phyloP scores from a whole-genome alignment of 2,888 invertebrate genomes.

The Tridacna crocea region DNA sequence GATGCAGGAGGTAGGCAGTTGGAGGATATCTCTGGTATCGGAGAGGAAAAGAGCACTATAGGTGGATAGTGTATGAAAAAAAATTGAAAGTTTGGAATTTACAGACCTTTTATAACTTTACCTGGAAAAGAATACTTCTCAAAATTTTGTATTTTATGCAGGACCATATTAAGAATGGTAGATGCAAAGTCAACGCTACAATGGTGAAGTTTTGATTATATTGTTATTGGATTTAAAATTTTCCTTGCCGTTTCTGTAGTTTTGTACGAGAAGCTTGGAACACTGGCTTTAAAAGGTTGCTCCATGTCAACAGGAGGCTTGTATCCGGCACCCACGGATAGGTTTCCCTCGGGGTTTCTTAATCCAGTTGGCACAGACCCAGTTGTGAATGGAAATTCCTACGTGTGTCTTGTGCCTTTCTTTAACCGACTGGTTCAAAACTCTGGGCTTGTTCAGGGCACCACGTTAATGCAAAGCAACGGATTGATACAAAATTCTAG shows the following conservation, averaged over 20 bases:
- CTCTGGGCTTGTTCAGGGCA: slow-evolving; percentile 53
- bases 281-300: slow-evolving; percentile 7
- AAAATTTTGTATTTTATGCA: too few relatives aligned
- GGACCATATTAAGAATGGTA: too few relatives aligned
- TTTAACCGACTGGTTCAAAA: slow-evolving; percentile 62
- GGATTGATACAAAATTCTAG: slow-evolving; percentile 55
- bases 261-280: slow-evolving; percentile 24
- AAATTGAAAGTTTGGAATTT: too few relatives aligned
- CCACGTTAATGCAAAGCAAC: slow-evolving; percentile 45
- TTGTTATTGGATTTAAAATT: slow-evolving; percentile 16
- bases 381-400: slow-evolving; percentile 49
- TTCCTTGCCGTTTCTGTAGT: background rate
- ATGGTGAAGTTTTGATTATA: background rate
- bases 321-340: slow-evolving; percentile 56
- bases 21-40: slow-evolving; percentile 2
- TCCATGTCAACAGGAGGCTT: slow-evolving; percentile 59
- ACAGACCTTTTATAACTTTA: too few relatives aligned
- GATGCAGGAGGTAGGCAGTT: too few relatives aligned
- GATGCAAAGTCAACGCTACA: background rate
- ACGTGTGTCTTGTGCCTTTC: slow-evolving; percentile 61
- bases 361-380: slow-evolving; percentile 54
- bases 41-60: slow-evolving; percentile 19
- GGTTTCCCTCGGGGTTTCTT: slow-evolving; percentile 53
- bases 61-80: background rate
- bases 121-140: too few relatives aligned